Evolutionary conservation across 2,113 vertebrate genomes (phyloP).

Genomic region (Parus major): DNA sequence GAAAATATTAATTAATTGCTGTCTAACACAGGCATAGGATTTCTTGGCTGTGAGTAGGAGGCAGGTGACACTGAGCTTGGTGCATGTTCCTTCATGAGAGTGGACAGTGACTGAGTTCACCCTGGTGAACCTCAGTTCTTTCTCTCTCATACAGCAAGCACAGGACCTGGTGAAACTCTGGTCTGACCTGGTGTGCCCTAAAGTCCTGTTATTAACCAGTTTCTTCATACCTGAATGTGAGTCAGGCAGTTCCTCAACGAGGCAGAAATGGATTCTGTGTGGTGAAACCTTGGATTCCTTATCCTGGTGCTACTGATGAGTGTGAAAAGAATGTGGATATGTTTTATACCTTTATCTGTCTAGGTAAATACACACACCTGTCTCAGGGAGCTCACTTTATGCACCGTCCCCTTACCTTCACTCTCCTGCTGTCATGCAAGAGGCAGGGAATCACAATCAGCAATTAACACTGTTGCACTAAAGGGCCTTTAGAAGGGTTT

Average conservation of each 20-base stretch:
- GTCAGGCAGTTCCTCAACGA: background rate
- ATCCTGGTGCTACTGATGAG: background rate
- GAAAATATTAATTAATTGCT: background rate
- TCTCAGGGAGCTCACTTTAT: background rate
- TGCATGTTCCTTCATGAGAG: background rate
- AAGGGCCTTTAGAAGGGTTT: background rate
- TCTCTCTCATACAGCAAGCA: background rate
- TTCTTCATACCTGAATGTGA: background rate
- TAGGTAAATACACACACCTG: background rate
- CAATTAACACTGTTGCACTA: background rate
- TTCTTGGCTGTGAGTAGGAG: background rate
- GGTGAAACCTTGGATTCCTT: background rate
- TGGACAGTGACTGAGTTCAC: background rate
- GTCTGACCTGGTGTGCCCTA: background rate
- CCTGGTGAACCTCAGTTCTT: background rate
- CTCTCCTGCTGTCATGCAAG: background rate
- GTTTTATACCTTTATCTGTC: background rate
- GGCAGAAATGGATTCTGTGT: background rate
- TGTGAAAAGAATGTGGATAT: background rate
- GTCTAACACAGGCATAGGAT: background rate
- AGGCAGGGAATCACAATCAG: background rate
- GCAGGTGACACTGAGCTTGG: background rate
- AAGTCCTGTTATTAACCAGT: background rate
- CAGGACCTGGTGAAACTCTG: background rate
- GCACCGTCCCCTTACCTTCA: background rate